Base-by-base conservation (phyloP, 2,797 vertebrate genomes). In the Pseudopleuronectes americanus region DNA sequence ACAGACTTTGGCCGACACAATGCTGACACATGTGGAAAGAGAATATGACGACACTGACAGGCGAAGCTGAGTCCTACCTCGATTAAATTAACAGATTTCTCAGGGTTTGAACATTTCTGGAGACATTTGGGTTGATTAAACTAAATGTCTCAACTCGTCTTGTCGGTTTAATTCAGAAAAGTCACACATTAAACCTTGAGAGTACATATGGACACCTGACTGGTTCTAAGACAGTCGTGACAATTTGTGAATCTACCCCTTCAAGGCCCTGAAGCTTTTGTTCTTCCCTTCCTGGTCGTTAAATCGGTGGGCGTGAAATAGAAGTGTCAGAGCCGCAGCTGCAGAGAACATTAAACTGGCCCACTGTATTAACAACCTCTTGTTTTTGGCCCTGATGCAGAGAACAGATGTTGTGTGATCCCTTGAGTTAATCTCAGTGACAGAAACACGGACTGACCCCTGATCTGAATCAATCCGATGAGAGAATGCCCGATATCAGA, bases 401-500 rank as follows among this genome's bases (percentile, higher is more conserved):
- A n/a, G 26, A 78, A 41, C 83, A 77, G 62, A 84, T 81, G 78
- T 64, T 73, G 73, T 55, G 57, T 61, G 64, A 76, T 72, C 68
- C 21, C 63, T 80, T 79, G 17, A 19, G 41, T 68, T 68, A 74
- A 86, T 81, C 79, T 77, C 58, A 38, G 71, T 16, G 45, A 54
- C 43, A 71, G 58, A 80, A 74, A 68, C 13, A 74, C 36, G 36
- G 16, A 38, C 63, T 58, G 70, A 80, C 22, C 64, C 22, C 49
- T 54, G 49, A 71, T 63, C 77, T 48, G 61, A 69, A 81, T 54
- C 81, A 53, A 6, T 81, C 36, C 57, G 64, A 85, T 85, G 68
- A 84, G 81, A 88, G 81, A 17, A 48, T 48, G 19, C 16, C 12
- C 41, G 6, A 43, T 48, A 48, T n/a, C 31, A 33, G 54, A 19